These are phyloP conservation scores for Capricornis sumatraensis DNA, from an alignment of 2,113 vertebrate species.

Conservation along the genomic window DNA sequence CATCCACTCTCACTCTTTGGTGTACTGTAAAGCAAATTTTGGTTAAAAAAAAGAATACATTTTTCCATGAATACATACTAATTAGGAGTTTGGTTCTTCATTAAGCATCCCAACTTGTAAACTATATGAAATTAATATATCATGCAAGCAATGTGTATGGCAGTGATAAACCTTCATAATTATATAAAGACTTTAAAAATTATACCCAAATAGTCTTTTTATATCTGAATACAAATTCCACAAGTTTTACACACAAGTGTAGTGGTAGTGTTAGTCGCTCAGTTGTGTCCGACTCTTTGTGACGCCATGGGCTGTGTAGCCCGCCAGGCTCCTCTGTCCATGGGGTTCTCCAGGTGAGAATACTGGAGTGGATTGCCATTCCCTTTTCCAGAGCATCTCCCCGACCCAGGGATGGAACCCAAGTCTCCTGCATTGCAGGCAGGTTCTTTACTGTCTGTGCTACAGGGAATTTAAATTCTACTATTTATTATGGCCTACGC, in stretches of 20 bases:
- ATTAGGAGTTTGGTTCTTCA: not conserved
- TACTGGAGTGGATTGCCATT: not conserved
- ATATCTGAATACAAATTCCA: not conserved
- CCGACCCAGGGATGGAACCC: not conserved
- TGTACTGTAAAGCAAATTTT: not conserved
- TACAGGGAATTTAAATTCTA: not conserved
- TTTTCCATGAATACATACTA: not conserved
- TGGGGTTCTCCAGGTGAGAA: not conserved
- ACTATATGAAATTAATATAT: not conserved
- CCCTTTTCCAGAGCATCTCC: not conserved
- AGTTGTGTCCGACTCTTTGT: not conserved
- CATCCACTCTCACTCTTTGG: not conserved
- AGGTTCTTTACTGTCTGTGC: not conserved
- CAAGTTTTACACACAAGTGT: not conserved
- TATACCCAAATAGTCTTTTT: not conserved
- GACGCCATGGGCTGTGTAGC: not conserved
- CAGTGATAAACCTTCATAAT: not conserved
- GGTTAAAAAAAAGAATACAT: not conserved
- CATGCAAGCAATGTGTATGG: not conserved
- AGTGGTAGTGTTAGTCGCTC: not conserved
- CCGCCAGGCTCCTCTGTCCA: rapidly evolving
- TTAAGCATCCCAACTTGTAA: not conserved
- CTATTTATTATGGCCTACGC: not conserved
- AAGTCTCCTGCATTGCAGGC: not conserved
- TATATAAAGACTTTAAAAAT: not conserved